Conservation (phyloP, 2,888 invertebrate species). For the Pomacea canaliculata region DNA sequence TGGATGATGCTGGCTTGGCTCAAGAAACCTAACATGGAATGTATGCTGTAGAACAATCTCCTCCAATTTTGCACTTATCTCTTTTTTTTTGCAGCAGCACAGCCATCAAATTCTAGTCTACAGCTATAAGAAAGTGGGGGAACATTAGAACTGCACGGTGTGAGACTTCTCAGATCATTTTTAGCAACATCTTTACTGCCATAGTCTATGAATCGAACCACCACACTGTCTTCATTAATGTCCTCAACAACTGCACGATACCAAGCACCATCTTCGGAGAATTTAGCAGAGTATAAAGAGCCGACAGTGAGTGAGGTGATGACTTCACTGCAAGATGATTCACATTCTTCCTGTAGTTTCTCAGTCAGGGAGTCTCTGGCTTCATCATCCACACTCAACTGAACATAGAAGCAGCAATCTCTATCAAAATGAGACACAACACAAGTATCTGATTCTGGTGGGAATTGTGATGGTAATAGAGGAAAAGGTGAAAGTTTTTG, state of each 20-base stretch:
- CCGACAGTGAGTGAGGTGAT: conserved; percentile 27
- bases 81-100: conserved; percentile 34
- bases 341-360: conserved; percentile 31
- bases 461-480: conserved; percentile 24
- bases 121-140: conserved; percentile 48
- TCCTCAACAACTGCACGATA: conserved; percentile 51
- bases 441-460: conserved; percentile 30
- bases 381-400: conserved; percentile 38
- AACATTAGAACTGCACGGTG: conserved; percentile 22
- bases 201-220: conserved; percentile 63
- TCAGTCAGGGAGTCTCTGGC: conserved; percentile 43
- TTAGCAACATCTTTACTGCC: conserved; percentile 56
- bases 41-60: conserved; percentile 40
- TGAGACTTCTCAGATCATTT: conserved; percentile 12
- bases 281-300: conserved; percentile 48
- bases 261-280: conserved; percentile 57
- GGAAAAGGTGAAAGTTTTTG: not conserved
- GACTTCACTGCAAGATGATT: conserved; percentile 2
- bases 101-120: conserved; percentile 37
- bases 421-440: conserved; percentile 44
- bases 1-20: conserved; percentile 14
- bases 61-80: conserved; percentile 40
- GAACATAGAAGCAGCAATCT: conserved; percentile 47
- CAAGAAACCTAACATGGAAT: conserved; percentile 36
- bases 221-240: conserved; percentile 24